These are phyloP conservation scores for Paracyclopina nana DNA, from an alignment of 1,140 invertebrate genomes.

Conservation along the genomic window DNA sequence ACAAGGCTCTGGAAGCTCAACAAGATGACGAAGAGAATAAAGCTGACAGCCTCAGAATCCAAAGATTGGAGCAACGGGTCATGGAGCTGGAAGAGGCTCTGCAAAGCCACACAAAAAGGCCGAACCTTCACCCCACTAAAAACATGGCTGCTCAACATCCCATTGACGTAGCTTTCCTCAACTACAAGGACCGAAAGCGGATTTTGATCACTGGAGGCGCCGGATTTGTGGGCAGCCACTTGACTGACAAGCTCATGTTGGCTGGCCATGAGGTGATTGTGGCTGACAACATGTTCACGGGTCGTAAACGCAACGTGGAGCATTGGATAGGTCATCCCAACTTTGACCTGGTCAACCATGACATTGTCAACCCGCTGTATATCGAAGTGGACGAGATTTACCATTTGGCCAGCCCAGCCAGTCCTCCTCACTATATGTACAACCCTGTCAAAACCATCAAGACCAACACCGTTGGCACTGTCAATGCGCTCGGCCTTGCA, in stretches of 20 bases:
- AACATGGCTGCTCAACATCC: too few relatives aligned
- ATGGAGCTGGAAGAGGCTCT: neutral
- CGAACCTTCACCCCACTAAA: too few relatives aligned
- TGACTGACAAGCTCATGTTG: conserved; percentile 85
- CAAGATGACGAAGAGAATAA: too few relatives aligned
- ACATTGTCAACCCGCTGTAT: conserved; percentile 93
- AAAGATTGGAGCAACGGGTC: neutral
- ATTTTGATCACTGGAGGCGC: conserved; percentile 91
- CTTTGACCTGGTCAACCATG: conserved; percentile 96
- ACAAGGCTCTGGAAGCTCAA: too few relatives aligned
- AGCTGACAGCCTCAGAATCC: too few relatives aligned
- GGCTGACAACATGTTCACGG: conserved; percentile 96
- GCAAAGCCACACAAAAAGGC: too few relatives aligned
- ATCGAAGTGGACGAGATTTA: conserved; percentile 99
- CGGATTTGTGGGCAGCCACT: conserved; percentile 95
- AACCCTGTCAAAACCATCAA: conserved; percentile 99
- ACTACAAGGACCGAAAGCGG: conserved; percentile 69
- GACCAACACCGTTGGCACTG: conserved; percentile 97
- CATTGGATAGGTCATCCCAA: conserved; percentile 98
- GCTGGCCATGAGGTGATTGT: conserved; percentile 96
- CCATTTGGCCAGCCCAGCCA: conserved; percentile 93
- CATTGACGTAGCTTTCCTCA: conserved; percentile 69
- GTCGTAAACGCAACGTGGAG: conserved; percentile 84
- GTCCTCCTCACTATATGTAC: conserved; percentile 96
- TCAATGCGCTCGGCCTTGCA: conserved; percentile 93